phyloP scores from a whole-genome alignment of 2,888 invertebrate species.

The Calameuta idolon region DNA sequence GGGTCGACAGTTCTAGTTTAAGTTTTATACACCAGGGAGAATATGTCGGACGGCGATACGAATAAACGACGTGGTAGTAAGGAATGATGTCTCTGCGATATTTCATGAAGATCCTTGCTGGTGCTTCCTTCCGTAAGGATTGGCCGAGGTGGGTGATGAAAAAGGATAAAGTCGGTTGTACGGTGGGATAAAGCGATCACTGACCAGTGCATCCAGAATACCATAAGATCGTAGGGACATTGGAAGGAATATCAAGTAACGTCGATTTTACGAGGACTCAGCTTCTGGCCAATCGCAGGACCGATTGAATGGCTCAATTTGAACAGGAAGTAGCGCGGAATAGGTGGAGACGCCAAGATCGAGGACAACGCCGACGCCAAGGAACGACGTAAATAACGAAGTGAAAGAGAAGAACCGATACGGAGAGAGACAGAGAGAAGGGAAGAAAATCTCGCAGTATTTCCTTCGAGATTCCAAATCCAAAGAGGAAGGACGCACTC shows the following conservation, averaged over 20 bases:
- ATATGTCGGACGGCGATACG: slow-evolving; percentile 31
- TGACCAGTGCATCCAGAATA: slow-evolving; percentile 22
- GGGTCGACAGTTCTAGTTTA: not conserved
- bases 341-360: not conserved
- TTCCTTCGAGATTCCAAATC: not conserved
- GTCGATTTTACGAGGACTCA: not conserved
- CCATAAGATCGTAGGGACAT: not conserved
- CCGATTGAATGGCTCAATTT: not conserved
- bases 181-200: slow-evolving; percentile 23
- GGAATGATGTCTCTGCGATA: slow-evolving; percentile 51
- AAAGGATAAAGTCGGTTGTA: slow-evolving; percentile 7
- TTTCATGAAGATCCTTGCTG: slow-evolving; percentile 36
- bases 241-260: not conserved
- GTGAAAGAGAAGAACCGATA: not conserved
- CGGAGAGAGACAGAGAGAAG: not conserved
- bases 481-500: not conserved
- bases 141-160: not conserved
- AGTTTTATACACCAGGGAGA: slow-evolving; percentile 39
- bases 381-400: not conserved
- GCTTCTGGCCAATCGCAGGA: not conserved
- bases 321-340: not conserved
- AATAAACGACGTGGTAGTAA: slow-evolving; percentile 40
- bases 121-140: not conserved
- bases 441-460: not conserved
- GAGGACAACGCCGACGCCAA: not conserved